These are phyloP conservation scores for Nymphicus hollandicus DNA, from an alignment of 2,113 vertebrate species.

Conservation along the genomic window DNA sequence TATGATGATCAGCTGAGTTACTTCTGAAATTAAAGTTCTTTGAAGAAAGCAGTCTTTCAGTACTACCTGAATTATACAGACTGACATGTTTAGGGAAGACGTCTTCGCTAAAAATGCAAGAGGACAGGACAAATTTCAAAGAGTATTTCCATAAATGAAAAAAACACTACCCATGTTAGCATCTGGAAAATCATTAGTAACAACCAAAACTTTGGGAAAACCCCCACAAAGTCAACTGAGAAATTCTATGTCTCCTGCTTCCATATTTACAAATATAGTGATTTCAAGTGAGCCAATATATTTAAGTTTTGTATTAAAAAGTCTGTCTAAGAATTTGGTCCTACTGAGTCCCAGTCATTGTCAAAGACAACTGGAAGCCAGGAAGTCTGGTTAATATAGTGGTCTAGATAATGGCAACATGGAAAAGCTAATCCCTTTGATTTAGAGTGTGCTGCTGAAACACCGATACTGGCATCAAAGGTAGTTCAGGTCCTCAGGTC, in stretches of 20 bases:
- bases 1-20: not conserved
- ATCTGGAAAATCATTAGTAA: not conserved
- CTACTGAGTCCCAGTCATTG: not conserved
- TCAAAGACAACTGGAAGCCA: not conserved
- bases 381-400: not conserved
- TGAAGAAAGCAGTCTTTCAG: not conserved
- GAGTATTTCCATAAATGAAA: not conserved
- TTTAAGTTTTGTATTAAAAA: not conserved
- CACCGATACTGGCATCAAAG: not conserved
- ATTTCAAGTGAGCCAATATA: not conserved
- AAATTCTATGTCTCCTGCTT: not conserved
- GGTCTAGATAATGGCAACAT: not conserved
- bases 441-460: not conserved
- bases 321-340: not conserved
- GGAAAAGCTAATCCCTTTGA: not conserved
- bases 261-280: not conserved
- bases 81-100: not conserved
- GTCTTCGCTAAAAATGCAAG: not conserved
- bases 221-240: not conserved
- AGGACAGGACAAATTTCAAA: not conserved
- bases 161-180: not conserved
- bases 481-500: not conserved
- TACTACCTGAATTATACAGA: not conserved
- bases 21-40: not conserved
- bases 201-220: not conserved